Conservation (phyloP, 2,797 vertebrate genomes). For the Numenius phaeopus region DNA sequence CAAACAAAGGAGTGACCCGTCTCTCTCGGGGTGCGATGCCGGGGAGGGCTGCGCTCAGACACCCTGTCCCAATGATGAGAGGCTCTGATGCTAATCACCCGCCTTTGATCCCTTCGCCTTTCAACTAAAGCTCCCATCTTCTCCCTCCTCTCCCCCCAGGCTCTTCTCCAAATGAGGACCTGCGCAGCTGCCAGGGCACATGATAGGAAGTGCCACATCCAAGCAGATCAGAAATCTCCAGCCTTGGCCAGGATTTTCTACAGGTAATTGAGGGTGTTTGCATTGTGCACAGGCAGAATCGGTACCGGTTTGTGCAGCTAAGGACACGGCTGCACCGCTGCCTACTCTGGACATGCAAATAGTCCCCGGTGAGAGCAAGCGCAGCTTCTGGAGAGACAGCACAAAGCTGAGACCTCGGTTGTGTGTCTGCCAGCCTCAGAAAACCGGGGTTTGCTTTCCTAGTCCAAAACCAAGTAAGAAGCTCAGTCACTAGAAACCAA, state of each 20-base stretch:
- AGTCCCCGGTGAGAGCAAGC: background rate
- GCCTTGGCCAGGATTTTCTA: background rate
- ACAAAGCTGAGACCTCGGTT: background rate
- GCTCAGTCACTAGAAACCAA: background rate
- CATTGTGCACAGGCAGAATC: background rate
- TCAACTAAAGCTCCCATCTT: background rate
- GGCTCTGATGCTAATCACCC: constrained; percentile 16
- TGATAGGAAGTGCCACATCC: constrained; percentile 25
- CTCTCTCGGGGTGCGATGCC: background rate
- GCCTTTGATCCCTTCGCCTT: constrained; percentile 42
- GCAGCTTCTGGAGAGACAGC: background rate
- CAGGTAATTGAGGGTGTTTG: background rate
- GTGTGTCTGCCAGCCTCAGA: background rate
- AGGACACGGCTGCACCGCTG: background rate
- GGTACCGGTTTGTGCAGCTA: background rate
- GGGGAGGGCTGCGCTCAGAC: background rate
- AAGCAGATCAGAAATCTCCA: constrained; percentile 13
- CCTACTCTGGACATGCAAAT: background rate
- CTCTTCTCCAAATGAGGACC: background rate
- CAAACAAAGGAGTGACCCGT: background rate
- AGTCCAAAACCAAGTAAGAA: background rate
- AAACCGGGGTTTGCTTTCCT: background rate
- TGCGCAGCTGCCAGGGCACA: background rate
- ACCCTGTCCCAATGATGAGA: background rate
- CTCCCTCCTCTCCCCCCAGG: background rate